Base-by-base conservation (phyloP, 2,888 invertebrate species). In the Himalopsyche kuldschensis region DNA sequence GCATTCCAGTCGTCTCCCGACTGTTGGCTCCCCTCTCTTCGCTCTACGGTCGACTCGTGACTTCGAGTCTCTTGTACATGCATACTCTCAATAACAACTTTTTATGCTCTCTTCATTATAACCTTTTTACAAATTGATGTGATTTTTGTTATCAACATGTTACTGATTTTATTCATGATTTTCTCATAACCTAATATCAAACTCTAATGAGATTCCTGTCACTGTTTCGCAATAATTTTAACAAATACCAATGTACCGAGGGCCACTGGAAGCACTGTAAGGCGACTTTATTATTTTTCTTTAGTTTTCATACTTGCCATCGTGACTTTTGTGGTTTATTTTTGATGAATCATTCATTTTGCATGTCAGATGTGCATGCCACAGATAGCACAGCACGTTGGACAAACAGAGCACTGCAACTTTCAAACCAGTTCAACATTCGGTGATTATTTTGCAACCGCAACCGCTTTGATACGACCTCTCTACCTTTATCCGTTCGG, bases 251-350 rank as follows among this genome's bases (percentile, higher is more conserved):
- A 81, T 81, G 63, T 76, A 79, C 86, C 88, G 87, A 88, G 88
- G 90, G 90, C 89, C 90, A 90, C 91, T 91, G 91, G 91, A 91
- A 91, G 91, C 91, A 91, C 91, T 89, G 89, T 89, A 89, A 90
- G 90, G 89, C 90, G 86, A 87, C 76, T 80, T 80, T 48, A 78
- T 84, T 55, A 79, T 84, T 78, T 27, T n/a, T 82, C 76, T 79
- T 83, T 84, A 84, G 81, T 86, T 81, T 46, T 84, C 83, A 83
- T 83, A 48, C 80, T 78, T 63, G 81, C 82, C 78, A 85, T 78
- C 55, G 79, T 82, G 82, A 84, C 85, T 32, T 47, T 46, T 78
- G 79, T 78, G 24, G 69, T 80, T 46, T 75, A 35, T 47, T 78
- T 82, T 75, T 47, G 47, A 78, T 81, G 88, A 84, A 85, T 86